Conservation (phyloP, 2,797 vertebrate species). For the Macrochelys suwanniensis region DNA sequence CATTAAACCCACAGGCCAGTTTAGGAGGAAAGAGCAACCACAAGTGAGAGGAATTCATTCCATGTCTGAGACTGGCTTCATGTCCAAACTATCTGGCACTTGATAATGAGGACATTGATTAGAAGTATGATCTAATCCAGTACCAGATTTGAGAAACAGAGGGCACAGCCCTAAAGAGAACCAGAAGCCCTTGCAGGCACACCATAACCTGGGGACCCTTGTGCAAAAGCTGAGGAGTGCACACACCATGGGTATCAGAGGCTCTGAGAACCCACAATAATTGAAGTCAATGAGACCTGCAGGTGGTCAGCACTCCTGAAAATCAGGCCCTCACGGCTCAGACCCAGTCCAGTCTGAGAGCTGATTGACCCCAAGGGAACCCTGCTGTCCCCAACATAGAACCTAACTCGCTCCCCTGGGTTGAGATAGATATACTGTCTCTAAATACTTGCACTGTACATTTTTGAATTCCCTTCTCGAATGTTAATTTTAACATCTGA, state of each 20-base stretch:
- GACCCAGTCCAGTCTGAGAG: not conserved
- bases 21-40: not conserved
- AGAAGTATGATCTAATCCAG: not conserved
- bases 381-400: not conserved
- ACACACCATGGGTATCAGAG: rapidly evolving
- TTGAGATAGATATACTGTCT: not conserved
- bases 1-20: not conserved
- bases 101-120: not conserved
- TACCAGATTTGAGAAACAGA: not conserved
- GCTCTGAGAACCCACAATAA: not conserved
- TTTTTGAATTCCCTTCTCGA: not conserved
- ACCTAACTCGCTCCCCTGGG: not conserved
- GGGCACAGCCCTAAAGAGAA: not conserved
- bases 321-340: not conserved
- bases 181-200: not conserved
- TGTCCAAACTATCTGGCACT: not conserved
- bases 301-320: not conserved
- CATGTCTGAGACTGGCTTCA: not conserved
- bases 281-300: not conserved
- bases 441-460: not conserved
- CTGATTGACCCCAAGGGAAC: not conserved
- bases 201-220: rapidly evolving
- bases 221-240: not conserved
- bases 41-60: not conserved
- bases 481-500: not conserved